Base-by-base conservation (phyloP, 2,888 invertebrate genomes). In the Maniola hyperantus region DNA sequence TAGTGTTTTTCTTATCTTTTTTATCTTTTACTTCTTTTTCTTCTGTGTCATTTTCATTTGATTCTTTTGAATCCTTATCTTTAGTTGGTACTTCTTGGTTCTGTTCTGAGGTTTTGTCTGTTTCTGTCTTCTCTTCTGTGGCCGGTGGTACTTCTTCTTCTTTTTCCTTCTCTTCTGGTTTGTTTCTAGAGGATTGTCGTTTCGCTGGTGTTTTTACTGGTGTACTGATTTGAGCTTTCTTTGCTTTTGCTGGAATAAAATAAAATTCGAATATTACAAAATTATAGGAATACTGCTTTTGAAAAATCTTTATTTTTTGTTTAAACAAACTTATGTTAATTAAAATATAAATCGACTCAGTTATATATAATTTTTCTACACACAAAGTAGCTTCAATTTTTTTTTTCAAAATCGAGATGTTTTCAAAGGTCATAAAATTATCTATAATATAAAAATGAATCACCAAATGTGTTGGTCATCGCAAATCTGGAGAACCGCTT, bases 131-230 rank as follows among this genome's bases (percentile, higher is more conserved):
- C 2, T 68, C 68, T 50, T 66, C 71, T 63, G 66, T 67, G 46
- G 62, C 67, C 36, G 72, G 66, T 53, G 10, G 5, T 51, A 70
- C 66, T 59, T 72, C 68, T 15, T 72, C 67, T 6, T 70, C 69
- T n/a, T 72, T 68, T 6, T 70, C 69, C 20, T 71, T 70, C 59
- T 73, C 74, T 20, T 74, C 71, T 15, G 69, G 64, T 71, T 76
- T 78, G 70, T 84, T 88, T 74, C 85, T 83, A n/a, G 84, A 81
- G 0, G 84, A 83, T 58, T 88, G 89, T 5, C 91, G 78, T 71
- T 90, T 91, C 0, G 80, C 51, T 2, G 83, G 75, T 2, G 81
- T 73, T 74, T 87, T 79, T 33, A 74, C 53, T 33, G 81, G 79
- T 0, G 82, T 82, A 68, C 54, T 83, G 71, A 79, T 81, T 0